Evolutionary conservation across 1,140 invertebrate species (phyloP).

Genomic region (Drosophila setifemur): DNA sequence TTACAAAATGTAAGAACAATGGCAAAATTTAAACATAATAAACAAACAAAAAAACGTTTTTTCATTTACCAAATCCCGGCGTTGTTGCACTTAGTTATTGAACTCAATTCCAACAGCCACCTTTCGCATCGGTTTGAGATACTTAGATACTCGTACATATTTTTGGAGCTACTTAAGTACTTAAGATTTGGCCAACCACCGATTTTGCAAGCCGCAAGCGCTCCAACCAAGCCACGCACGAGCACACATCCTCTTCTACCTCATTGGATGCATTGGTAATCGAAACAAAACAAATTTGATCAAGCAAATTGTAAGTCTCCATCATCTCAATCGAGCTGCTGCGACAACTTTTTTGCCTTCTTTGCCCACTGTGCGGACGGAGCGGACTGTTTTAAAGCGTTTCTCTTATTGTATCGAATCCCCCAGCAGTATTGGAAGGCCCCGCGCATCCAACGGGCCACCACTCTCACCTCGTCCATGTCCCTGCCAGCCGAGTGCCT

Average conservation of each 20-base stretch:
- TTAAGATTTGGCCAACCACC: conserved; percentile 45
- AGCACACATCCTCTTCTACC: conserved; percentile 60
- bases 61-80: conserved; percentile 63
- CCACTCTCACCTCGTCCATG: conserved; percentile 81
- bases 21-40: conserved; percentile 52
- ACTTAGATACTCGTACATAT: no score
- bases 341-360: conserved; percentile 16
- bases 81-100: conserved; percentile 61
- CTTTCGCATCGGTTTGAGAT: conserved; percentile 19
- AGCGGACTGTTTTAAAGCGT: neutral
- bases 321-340: conserved; percentile 54
- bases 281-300: conserved; percentile 55
- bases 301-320: conserved; percentile 73
- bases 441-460: conserved; percentile 75
- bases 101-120: conserved; percentile 28
- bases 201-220: conserved; percentile 65
- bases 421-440: conserved; percentile 74
- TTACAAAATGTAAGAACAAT: conserved; percentile 77
- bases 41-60: conserved; percentile 62
- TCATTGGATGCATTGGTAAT: conserved; percentile 78
- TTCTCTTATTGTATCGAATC: conserved; percentile 7
- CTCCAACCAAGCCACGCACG: conserved; percentile 57
- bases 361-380: neutral
- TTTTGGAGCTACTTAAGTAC: conserved; percentile 48
- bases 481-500: conserved; percentile 81